Evolutionary conservation across 2,888 invertebrate genomes (phyloP), one percentile per base, ranked within the genome.

Genomic region (Phengaris alcon): DNA sequence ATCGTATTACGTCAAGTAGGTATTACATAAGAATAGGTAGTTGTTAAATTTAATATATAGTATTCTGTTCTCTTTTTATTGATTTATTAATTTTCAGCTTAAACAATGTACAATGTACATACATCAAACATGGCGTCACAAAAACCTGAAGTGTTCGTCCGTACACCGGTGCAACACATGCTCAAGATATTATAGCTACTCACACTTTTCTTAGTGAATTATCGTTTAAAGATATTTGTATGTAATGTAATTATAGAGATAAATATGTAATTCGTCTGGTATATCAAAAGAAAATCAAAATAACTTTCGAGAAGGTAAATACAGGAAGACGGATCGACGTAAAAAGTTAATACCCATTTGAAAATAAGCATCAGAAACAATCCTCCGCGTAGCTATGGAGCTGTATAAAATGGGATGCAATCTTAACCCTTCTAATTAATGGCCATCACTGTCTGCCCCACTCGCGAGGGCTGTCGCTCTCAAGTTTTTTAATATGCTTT

Each of bases 401-500:
- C 35, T 64, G 64, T 64, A 64, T 64, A 72, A 52, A 72, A 54
- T 22, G 52, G 70, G 70, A 70, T 70, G 70, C 54, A 70, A 48
- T 74, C 88, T 86, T 90, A 90, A 89, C 91, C 91, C 92, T 93
- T 91, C 90, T 93, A 93, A 93, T 93, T 92, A 93, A 93, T 93
- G 87, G 91, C 89, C 93, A 92, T 93, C 93, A 93, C 88, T 93
- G 93, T 93, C 93, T 93, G 85, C 88, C 83, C 87, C 92, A 93
- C 87, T 89, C 89, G 86, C 85, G 86, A 88, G 88, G 89, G 89
- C 85, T 88, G 90, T 87, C 88, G 88, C 88, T 90, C 91, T 91
- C 90, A 90, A 91, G 90, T 91, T 92, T 92, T 92, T 92, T 92
- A 91, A 91, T 92, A 91, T 90, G 92, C 91, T 89, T 91, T 90